These are phyloP conservation scores for Machimus rusticus DNA, from an alignment of 2,888 invertebrate genomes.

Conservation along the genomic window DNA sequence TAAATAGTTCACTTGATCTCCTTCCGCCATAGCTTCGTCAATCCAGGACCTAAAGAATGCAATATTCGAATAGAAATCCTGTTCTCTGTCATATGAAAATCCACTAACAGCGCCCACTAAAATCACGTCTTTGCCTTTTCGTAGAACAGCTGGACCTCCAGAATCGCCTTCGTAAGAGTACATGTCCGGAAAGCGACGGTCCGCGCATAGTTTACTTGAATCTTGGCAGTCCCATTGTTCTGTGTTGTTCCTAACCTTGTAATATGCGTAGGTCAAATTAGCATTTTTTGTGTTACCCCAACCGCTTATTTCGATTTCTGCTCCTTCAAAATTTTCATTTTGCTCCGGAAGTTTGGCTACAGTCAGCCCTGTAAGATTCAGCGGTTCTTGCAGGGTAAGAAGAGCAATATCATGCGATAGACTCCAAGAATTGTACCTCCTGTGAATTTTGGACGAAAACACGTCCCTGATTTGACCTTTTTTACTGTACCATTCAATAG, in stretches of 20 bases:
- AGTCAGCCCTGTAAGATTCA: neutral
- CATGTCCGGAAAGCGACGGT: too few species aligned
- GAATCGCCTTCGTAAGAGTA: too few species aligned
- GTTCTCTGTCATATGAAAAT: neutral
- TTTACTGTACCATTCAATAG: neutral
- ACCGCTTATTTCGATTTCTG: neutral
- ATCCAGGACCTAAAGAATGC: neutral
- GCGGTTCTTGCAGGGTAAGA: neutral
- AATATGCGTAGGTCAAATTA: neutral
- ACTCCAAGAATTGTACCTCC: neutral
- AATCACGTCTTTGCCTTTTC: neutral
- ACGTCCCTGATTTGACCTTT: neutral
- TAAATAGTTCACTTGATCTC: neutral
- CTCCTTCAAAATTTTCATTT: neutral
- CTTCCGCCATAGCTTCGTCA: neutral
- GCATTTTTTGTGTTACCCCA: neutral
- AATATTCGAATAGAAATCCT: neutral
- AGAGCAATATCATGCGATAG: neutral
- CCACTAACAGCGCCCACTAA: neutral
- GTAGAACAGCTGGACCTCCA: neutral
- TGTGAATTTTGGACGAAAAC: neutral
- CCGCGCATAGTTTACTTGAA: neutral
- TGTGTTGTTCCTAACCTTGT: neutral
- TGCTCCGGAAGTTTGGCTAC: neutral
- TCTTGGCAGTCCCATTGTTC: fast-evolving